Evolutionary conservation across 2,888 invertebrate species (phyloP), one percentile per base, ranked within the genome.

Genomic region (Pachymerium ferrugineum): DNA sequence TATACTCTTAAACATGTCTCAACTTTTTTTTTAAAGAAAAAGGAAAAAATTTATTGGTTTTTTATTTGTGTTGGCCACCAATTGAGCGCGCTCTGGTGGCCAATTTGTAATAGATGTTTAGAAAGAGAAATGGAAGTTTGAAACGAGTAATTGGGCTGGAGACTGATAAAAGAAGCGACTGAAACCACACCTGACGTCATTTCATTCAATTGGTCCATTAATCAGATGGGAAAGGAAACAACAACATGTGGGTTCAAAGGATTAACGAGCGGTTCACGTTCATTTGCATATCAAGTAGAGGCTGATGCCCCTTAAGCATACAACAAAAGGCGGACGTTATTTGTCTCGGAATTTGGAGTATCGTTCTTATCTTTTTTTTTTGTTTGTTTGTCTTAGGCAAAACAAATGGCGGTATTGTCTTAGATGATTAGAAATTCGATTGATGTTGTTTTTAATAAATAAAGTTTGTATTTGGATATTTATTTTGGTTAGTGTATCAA

Each of bases 181-280:
- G 22, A 54, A 54, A 54, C 22, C 22, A 54, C 22, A 54, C 47
- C 47, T 54, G 47, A 54, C 47, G 47, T 19, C 19, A 54, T 16
- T 19, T 54, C 22, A 22, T 54, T 16, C 47, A 54, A 22, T 54
- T 54, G 47, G 22, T 54, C 47, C 47, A 54, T 54, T 54, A 54
- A 54, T 54, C 47, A 54, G 47, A n/a, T 4, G 16, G 47, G 2
- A 54, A 22, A 8, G 47, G 47, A 54, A 54, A 54, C 47, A 54
- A 54, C 47, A 54, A 54, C 47, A 54, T 19, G 47, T 19, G 47
- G 47, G 47, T 54, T 54, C 22, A 54, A 54, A 54, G 47, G 47
- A 54, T 54, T 54, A 54, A 54, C 19, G 19, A 19, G 19, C 47
- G 47, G 19, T 22, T 54, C 0, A 16, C 19, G 47, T 54, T 54